phyloP scores from a whole-genome alignment of 1,140 invertebrate species.

The Physella acuta region DNA sequence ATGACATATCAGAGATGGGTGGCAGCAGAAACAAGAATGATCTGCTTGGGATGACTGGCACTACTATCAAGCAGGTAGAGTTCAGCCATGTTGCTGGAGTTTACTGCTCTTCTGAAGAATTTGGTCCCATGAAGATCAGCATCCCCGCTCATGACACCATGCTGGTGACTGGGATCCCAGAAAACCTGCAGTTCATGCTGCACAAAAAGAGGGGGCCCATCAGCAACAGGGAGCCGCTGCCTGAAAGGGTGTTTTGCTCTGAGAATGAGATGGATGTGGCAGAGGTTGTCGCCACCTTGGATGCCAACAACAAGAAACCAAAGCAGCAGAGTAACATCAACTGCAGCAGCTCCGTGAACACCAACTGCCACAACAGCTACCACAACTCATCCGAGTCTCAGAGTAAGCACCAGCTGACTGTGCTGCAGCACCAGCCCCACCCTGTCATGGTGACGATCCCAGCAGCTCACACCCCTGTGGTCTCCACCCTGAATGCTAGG shows the following conservation, averaged over 20 bases:
- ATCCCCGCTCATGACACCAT: slow-evolving; percentile 46
- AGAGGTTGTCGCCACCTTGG: slow-evolving; percentile 32
- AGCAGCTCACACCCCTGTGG: slow-evolving; percentile 11
- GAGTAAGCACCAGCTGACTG: slow-evolving; percentile 14
- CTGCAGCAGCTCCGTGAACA: background rate
- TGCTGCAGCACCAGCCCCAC: background rate
- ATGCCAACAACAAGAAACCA: background rate
- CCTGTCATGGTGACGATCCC: slow-evolving; percentile 20
- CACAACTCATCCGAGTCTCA: slow-evolving; percentile 10
- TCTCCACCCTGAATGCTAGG: slow-evolving; percentile 5
- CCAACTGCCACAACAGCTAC: background rate
- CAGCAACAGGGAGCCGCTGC: slow-evolving; percentile 28
- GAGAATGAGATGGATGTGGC: slow-evolving; percentile 45
- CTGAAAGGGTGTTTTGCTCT: slow-evolving; percentile 40
- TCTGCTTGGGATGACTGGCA: slow-evolving; percentile 23
- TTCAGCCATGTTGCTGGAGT: slow-evolving; percentile 43
- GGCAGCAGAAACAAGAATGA: slow-evolving; percentile 28
- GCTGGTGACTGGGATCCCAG: slow-evolving; percentile 42
- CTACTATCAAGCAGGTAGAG: slow-evolving; percentile 43
- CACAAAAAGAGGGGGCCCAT: slow-evolving; percentile 33
- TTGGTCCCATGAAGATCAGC: slow-evolving; percentile 46
- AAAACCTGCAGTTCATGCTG: slow-evolving; percentile 39
- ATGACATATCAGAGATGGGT: slow-evolving; percentile 24
- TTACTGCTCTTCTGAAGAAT: slow-evolving; percentile 39
- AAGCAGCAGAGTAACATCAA: background rate